These are phyloP conservation scores for Accipiter cooperii DNA, from an alignment of 2,113 vertebrate species.

Conservation along the genomic window DNA sequence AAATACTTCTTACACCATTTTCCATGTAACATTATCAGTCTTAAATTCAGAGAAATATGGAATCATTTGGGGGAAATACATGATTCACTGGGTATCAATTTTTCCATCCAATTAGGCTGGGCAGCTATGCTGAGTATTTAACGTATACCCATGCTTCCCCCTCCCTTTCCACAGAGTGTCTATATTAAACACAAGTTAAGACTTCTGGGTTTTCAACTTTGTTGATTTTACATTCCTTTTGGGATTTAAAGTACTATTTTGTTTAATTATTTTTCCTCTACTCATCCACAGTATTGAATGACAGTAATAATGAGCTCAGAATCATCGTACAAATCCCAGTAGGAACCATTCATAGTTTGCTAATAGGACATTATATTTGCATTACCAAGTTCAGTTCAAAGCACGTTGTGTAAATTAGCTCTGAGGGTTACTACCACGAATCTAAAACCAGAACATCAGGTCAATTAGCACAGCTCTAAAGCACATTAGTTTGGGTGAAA, in stretches of 20 bases:
- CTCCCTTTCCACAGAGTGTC: neutral
- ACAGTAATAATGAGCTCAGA: conserved; percentile 64
- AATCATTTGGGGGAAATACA: conserved; percentile 1
- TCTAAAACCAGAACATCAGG: conserved; percentile 50
- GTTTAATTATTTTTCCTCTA: conserved; percentile 51
- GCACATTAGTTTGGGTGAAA: conserved; percentile 28
- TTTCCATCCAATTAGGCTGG: conserved; percentile 30
- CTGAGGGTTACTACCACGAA: conserved; percentile 21
- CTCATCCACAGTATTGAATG: conserved; percentile 34
- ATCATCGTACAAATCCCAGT: conserved; percentile 48
- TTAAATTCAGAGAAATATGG: neutral
- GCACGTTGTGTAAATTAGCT: conserved; percentile 35
- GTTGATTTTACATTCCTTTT: conserved; percentile 50
- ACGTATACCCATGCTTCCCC: neutral
- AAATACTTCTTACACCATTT: conserved; percentile 44
- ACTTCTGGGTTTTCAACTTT: conserved; percentile 49
- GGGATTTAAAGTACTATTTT: conserved; percentile 45
- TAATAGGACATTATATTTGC: conserved; percentile 59
- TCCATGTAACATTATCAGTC: neutral
- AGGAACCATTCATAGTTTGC: conserved; percentile 19
- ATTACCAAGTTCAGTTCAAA: conserved; percentile 38
- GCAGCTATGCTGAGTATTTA: neutral
- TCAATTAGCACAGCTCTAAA: conserved; percentile 60
- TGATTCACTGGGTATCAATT: conserved; percentile 9
- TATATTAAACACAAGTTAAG: conserved; percentile 56